These are phyloP conservation scores for Phycodurus eques DNA, from an alignment of 2,113 vertebrate species.

Conservation along the genomic window DNA sequence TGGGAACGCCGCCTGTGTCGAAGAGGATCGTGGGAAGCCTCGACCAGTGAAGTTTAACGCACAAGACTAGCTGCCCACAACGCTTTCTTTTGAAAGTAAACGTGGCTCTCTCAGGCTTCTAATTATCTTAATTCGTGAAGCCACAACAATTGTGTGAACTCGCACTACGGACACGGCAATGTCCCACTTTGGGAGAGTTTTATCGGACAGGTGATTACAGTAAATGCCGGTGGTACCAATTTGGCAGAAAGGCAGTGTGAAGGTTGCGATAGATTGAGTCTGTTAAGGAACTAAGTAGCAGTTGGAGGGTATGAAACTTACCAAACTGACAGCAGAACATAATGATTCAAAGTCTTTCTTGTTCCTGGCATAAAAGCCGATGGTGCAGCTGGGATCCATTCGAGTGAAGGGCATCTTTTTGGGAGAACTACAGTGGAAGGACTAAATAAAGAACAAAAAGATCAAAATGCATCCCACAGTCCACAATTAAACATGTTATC, in stretches of 20 bases:
- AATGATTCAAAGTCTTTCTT: constrained; percentile 82
- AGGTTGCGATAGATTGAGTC: background rate
- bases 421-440: constrained; percentile 87
- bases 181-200: background rate
- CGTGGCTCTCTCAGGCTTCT: background rate
- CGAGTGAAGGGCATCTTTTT: constrained; percentile 87
- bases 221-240: background rate
- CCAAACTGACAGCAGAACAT: constrained; percentile 76
- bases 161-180: background rate
- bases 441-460: constrained; percentile 59
- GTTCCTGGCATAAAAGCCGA: constrained; percentile 85
- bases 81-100: background rate
- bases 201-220: background rate
- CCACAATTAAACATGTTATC: constrained; percentile 6
- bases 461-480: background rate
- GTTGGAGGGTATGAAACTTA: constrained; percentile 56
- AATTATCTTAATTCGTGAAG: no score
- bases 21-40: no score
- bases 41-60: no score
- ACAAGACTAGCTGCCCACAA: background rate
- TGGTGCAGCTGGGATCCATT: constrained; percentile 91
- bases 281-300: background rate
- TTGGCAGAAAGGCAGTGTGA: background rate
- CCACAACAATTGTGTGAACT: no score
- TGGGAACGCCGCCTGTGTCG: no score